Evolutionary conservation across 53 echinoderm and acorn worm genomes (phyloP).

Genomic region (Zoroaster sp.): DNA sequence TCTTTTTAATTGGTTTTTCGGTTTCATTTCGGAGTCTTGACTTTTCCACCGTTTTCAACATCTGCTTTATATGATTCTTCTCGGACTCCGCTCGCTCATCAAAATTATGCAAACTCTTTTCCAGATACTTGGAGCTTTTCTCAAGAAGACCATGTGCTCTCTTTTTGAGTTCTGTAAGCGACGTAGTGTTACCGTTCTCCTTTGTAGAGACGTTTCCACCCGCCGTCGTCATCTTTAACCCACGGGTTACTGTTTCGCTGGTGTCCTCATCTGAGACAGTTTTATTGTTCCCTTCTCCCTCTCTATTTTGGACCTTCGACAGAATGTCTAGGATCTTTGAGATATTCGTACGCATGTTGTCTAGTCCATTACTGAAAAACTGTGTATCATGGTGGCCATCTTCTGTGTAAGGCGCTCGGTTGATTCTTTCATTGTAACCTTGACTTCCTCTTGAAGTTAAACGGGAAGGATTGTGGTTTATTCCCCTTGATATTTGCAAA

Average conservation of each 20-base stretch:
- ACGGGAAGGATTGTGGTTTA: neutral
- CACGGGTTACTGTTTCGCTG: neutral
- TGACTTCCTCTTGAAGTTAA: neutral
- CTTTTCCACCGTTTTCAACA: neutral
- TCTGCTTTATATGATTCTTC: neutral
- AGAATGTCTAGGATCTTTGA: slow-evolving; percentile 22
- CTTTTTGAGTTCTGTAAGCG: neutral
- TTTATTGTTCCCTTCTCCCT: neutral
- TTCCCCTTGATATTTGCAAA: neutral
- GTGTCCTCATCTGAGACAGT: neutral
- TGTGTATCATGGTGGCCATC: neutral
- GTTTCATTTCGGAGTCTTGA: neutral
- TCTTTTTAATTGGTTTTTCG: neutral
- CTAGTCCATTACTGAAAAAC: neutral
- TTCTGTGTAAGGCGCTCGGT: neutral
- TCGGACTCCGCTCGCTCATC: neutral
- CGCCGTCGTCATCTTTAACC: neutral
- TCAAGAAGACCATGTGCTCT: neutral
- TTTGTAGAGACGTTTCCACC: neutral
- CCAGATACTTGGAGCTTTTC: slow-evolving; percentile 4
- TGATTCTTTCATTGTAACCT: neutral
- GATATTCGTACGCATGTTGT: slow-evolving; percentile 11
- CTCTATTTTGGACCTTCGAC: neutral
- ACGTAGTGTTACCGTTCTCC: neutral
- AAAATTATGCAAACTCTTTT: neutral